These are phyloP conservation scores for Pholis gunnellus DNA, from an alignment of 2,113 vertebrate species.

Conservation along the genomic window DNA sequence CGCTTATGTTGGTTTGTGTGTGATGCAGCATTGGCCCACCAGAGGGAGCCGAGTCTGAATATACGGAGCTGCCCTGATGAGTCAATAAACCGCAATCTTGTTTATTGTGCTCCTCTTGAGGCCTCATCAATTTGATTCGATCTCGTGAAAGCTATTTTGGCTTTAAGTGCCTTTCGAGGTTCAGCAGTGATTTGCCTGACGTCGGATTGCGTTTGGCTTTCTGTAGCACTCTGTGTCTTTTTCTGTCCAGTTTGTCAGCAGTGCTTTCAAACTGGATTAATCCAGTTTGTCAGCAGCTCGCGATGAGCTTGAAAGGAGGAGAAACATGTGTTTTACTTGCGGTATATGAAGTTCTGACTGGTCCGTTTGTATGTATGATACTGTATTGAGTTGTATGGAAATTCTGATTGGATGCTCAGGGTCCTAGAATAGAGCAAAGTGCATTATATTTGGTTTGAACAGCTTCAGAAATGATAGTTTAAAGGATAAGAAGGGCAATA, in stretches of 20 bases:
- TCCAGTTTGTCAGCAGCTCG: background rate
- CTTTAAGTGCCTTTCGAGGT: constrained; percentile 18
- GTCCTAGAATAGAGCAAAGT: background rate
- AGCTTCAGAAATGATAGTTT: background rate
- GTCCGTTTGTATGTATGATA: background rate
- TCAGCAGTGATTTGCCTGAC: constrained; percentile 6
- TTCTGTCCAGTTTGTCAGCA: constrained; percentile 1
- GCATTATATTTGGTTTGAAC: background rate
- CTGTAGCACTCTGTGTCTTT: background rate
- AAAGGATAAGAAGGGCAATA: background rate
- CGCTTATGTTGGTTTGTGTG: background rate
- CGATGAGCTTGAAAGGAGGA: background rate
- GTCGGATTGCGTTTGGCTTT: background rate
- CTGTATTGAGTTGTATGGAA: background rate
- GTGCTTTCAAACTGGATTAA: constrained; percentile 6
- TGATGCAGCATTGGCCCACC: constrained; percentile 35
- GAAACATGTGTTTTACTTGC: background rate
- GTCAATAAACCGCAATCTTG: background rate
- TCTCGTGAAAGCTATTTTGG: constrained; percentile 19
- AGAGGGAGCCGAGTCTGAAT: constrained; percentile 52
- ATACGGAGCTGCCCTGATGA: background rate
- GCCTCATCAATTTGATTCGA: constrained; percentile 32
- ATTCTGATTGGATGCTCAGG: background rate
- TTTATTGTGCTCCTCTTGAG: background rate
- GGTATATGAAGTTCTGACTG: background rate